Conservation (phyloP, 2,888 invertebrate genomes). For the Caenorhabditis uteleia region DNA sequence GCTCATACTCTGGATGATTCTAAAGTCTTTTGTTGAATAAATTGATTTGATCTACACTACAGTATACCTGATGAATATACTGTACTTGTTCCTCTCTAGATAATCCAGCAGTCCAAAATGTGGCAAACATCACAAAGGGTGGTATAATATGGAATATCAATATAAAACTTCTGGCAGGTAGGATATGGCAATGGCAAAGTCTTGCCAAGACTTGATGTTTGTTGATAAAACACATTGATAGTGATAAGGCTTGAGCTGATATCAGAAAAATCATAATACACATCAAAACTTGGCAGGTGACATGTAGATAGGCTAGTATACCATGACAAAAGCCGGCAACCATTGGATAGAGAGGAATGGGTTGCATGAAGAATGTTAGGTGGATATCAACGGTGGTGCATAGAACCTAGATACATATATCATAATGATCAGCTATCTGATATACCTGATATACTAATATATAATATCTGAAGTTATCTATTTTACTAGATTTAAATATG, state of each 20-base stretch:
- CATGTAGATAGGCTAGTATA: no score
- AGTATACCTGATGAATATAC: background rate
- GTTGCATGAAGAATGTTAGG: no score
- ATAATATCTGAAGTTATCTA: no score
- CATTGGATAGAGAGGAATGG: no score
- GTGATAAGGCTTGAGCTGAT: conserved; percentile 4
- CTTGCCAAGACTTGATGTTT: conserved; percentile 16
- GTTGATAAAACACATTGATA: conserved; percentile 11
- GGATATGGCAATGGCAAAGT: no score
- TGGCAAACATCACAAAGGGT: background rate
- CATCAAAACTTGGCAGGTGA: no score
- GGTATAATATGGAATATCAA: background rate
- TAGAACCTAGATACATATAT: no score
- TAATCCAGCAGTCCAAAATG: background rate
- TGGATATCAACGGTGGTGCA: no score
- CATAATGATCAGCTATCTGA: no score
- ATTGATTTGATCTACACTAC: conserved; percentile 1
- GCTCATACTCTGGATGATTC: background rate
- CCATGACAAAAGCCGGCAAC: no score
- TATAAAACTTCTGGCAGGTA: background rate
- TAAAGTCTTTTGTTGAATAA: background rate
- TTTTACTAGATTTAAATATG: no score
- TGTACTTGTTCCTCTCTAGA: background rate
- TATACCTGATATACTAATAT: no score
- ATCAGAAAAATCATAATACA: background rate